Evolutionary conservation across 2,113 vertebrate genomes (phyloP).

Genomic region (Corydoras maculifer): DNA sequence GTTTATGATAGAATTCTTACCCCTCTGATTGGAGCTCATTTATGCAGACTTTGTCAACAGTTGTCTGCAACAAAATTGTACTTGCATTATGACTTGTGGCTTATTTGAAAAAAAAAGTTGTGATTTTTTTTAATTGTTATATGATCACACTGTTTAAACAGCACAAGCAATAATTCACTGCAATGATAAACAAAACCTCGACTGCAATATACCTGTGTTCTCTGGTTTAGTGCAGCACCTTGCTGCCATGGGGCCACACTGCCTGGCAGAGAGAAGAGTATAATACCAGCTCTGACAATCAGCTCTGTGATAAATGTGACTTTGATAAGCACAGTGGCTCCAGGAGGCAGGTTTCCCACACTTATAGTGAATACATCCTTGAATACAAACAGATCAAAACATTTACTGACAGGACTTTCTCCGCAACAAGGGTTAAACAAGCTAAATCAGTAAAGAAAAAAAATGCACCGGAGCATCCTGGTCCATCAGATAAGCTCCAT

Average conservation of each 20-base stretch:
- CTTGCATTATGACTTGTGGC: background rate
- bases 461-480: constrained; percentile 73
- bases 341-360: constrained; percentile 76
- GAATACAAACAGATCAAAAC: constrained; percentile 2
- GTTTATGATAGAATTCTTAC: constrained; percentile 53
- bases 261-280: constrained; percentile 72
- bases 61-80: constrained; percentile 50
- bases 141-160: background rate
- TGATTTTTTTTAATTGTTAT: no score
- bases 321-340: constrained; percentile 77
- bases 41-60: constrained; percentile 69
- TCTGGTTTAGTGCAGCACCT: constrained; percentile 74
- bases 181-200: background rate
- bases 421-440: background rate
- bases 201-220: constrained; percentile 65
- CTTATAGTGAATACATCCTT: constrained; percentile 84
- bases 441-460: background rate
- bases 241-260: constrained; percentile 78
- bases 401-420: background rate
- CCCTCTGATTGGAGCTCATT: constrained; percentile 58
- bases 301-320: constrained; percentile 80
- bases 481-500: constrained; percentile 84
- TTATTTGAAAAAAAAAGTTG: no score
- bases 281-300: constrained; percentile 47
- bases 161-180: background rate